A percentile compares a stretch with the other conserved stretches of the same genome.
Evolutionary conservation across 37 sponge, comb jelly and placozoan genomes (phyloP).

Genomic region (Dysidea cf. avara): DNA sequence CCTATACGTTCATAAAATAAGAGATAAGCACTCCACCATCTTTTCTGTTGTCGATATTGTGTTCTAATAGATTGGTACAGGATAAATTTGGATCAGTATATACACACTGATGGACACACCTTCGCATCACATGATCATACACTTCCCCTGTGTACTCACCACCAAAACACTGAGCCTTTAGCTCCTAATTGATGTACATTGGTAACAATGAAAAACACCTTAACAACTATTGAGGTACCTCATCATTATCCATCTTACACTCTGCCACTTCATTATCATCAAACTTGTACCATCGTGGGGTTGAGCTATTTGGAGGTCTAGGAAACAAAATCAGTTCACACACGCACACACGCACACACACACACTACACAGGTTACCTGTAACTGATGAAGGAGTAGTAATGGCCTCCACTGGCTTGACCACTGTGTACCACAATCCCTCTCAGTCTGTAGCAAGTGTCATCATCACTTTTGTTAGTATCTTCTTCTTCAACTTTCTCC

Average conservation of each 20-base stretch:
- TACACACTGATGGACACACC: slow-evolving; percentile 35
- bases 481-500: slow-evolving; percentile 27
- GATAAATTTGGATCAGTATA: background rate
- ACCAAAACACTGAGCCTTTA: slow-evolving; percentile 89
- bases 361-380: no score
- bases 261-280: slow-evolving; percentile 98
- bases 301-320: slow-evolving; percentile 57
- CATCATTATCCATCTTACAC: slow-evolving; percentile 94
- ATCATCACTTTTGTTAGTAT: slow-evolving; percentile 3
- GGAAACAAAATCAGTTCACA: no score
- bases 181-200: slow-evolving; percentile 51
- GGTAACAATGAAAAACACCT: background rate
- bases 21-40: slow-evolving; percentile 99
- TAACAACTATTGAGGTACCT: slow-evolving; percentile 50
- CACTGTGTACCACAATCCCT: slow-evolving; percentile 97
- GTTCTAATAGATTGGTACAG: slow-evolving; percentile 55
- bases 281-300: slow-evolving; percentile 92
- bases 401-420: slow-evolving; percentile 99
- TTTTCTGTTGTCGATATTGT: slow-evolving; percentile 85
- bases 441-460: slow-evolving; percentile 54
- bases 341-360: no score
- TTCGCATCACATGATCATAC: slow-evolving; percentile 86
- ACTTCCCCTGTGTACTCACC: slow-evolving; percentile 94
- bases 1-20: slow-evolving; percentile 93
- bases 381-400: slow-evolving; percentile 94